Conservation (phyloP, 2,113 vertebrate genomes). For the Zingel zingel region DNA sequence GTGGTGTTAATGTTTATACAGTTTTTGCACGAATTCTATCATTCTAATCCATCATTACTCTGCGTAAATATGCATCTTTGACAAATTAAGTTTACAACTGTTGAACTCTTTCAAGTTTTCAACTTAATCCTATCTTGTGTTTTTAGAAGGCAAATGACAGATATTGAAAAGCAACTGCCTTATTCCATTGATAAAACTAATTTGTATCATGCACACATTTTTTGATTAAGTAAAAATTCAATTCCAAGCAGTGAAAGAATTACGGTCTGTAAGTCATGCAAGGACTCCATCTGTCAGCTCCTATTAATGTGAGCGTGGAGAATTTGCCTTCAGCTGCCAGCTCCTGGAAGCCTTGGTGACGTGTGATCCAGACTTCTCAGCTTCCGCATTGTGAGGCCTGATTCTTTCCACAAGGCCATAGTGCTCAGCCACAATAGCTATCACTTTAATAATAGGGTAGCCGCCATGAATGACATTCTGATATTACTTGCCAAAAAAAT, state of each 20-base stretch:
- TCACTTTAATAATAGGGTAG: conserved; percentile 63
- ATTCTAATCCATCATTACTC: neutral
- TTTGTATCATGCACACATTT: conserved; percentile 40
- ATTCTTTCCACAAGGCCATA: conserved; percentile 65
- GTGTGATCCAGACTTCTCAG: conserved; percentile 55
- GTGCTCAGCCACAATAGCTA: conserved; percentile 56
- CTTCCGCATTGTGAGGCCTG: conserved; percentile 66
- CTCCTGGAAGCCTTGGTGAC: conserved; percentile 61
- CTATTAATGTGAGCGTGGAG: conserved; percentile 67
- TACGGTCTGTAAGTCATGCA: conserved; percentile 67
- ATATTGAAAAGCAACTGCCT: conserved; percentile 34
- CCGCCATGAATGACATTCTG: conserved; percentile 45
- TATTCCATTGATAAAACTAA: conserved; percentile 71
- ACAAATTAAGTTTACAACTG: conserved; percentile 25
- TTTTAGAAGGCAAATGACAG: conserved; percentile 23
- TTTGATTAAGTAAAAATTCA: conserved; percentile 42
- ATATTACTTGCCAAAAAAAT: conserved; percentile 40
- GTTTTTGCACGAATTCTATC: conserved; percentile 14
- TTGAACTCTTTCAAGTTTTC: conserved; percentile 6
- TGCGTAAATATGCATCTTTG: conserved; percentile 4
- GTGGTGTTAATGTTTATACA: neutral
- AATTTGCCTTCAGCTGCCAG: conserved; percentile 60
- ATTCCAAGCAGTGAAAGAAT: conserved; percentile 58
- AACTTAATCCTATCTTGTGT: neutral
- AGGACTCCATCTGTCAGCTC: conserved; percentile 75